A percentile compares a stretch with the other conserved stretches of the same genome.
Evolutionary conservation across 2,888 invertebrate species (phyloP).

Genomic region (Prosapia bicincta): DNA sequence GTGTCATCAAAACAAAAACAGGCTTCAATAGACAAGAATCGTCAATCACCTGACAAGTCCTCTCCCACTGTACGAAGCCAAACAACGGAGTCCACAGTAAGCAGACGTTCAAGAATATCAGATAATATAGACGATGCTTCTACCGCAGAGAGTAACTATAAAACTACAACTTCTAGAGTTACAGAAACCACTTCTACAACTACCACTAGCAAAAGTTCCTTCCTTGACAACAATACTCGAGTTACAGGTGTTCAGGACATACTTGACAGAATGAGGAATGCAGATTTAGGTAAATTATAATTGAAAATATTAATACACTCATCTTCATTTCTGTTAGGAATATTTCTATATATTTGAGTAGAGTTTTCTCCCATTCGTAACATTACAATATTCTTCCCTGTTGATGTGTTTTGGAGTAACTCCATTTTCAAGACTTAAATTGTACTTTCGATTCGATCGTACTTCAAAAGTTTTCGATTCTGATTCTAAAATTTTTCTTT

Average conservation of each 20-base stretch:
- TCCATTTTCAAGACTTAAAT: no score
- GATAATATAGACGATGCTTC: not conserved
- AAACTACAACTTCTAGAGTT: not conserved
- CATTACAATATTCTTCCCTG: no score
- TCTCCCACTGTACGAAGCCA: not conserved
- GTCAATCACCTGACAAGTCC: not conserved
- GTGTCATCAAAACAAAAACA: slow-evolving; percentile 2
- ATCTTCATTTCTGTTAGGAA: no score
- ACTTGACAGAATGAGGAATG: slow-evolving; percentile 72
- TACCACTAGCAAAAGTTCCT: slow-evolving; percentile 50
- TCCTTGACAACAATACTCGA: slow-evolving; percentile 66
- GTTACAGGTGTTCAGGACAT: slow-evolving; percentile 74
- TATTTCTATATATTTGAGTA: no score
- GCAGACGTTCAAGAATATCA: not conserved
- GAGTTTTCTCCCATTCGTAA: no score
- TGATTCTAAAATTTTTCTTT: no score
- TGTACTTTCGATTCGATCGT: no score
- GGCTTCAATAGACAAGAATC: not conserved
- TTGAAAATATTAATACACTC: no score
- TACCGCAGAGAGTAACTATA: not conserved
- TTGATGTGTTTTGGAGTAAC: not conserved
- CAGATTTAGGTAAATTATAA: slow-evolving; percentile 61
- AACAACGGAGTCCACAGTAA: not conserved
- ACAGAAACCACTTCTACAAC: slow-evolving; percentile 6
- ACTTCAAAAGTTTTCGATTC: no score